Percentiles rank a stretch among this genome's conserved stretches.
Conservation (phyloP, 2,888 invertebrate genomes). For the Lochmaea crataegi region DNA sequence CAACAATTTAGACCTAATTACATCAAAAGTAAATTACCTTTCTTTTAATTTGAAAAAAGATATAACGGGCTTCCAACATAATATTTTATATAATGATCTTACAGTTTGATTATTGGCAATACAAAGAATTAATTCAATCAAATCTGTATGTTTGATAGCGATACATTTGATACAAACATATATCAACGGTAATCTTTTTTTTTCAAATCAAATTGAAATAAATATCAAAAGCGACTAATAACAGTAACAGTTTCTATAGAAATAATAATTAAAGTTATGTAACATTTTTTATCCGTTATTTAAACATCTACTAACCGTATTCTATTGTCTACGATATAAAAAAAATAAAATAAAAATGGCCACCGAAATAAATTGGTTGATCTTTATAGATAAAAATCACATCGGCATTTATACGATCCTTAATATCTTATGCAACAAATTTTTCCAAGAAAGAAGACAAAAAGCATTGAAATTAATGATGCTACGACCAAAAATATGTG, state of each 20-base stretch:
- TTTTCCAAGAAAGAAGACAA: neutral
- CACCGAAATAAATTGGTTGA: neutral
- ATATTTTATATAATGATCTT: neutral
- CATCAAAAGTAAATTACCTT: neutral
- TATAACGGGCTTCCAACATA: neutral
- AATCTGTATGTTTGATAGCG: neutral
- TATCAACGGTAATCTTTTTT: neutral
- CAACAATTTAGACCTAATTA: neutral
- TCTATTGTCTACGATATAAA: conserved; percentile 1
- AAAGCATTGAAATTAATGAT: neutral
- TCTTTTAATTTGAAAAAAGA: neutral
- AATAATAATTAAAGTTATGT: neutral
- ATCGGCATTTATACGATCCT: neutral
- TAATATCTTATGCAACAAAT: neutral
- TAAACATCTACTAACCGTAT: neutral
- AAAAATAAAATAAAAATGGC: neutral
- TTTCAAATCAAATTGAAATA: conserved; percentile 2
- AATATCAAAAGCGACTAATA: neutral
- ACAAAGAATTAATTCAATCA: neutral
- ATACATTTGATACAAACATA: neutral
- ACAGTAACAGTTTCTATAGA: neutral
- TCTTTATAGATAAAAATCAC: neutral
- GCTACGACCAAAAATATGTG: neutral
- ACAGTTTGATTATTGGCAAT: neutral
- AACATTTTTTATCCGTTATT: neutral